Base-by-base conservation (phyloP, 2,888 invertebrate species). In the Biston betularia region DNA sequence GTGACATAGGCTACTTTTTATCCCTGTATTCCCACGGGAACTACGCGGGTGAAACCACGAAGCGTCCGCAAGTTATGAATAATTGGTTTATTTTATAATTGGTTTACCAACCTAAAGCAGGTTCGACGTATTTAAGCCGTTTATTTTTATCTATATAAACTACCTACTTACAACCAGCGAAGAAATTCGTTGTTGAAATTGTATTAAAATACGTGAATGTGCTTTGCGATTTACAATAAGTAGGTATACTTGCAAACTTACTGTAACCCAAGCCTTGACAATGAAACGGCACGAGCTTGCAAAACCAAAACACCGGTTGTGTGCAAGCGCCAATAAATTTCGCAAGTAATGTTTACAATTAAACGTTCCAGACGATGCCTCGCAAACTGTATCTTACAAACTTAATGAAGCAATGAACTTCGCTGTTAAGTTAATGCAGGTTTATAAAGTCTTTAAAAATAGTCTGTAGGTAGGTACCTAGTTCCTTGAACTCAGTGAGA, bases 291-390 rank as follows among this genome's bases (percentile, higher is more conserved):
- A 50, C 11, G 44, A 63, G 46, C 52, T 38, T 9, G 48, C 48
- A 45, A 46, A 62, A 59, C 33, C 53, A 49, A 65, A 62, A 49
- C 49, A 61, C 34, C 58, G 62, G 63, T 46, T 49, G 58, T 54
- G 35, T 62, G 57, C 57, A 58, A 50, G 42, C 54, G 38, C 34
- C 40, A 50, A 63, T 68, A 68, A 68, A 68, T 68, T 63, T 8
- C 24, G 44, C 63, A 55, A 50, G 56, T 68, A 63, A 74, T 69
- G 67, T 60, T 42, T 35, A 63, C 70, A 70, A 72, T 75, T 71
- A 73, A 70, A 65, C 66, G 63, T 40, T 67, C 66, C 58, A 65
- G 56, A 57, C 63, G 53, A 63, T 53, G 58, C 15, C 46, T 40
- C 57, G 64, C 55, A 54, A 70, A 66, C 62, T 58, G 66, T 70